Percentiles rank a stretch among this genome's conserved stretches.
These are phyloP conservation scores for Clostera curtula DNA, from an alignment of 2,888 invertebrate genomes.

Conservation along the genomic window DNA sequence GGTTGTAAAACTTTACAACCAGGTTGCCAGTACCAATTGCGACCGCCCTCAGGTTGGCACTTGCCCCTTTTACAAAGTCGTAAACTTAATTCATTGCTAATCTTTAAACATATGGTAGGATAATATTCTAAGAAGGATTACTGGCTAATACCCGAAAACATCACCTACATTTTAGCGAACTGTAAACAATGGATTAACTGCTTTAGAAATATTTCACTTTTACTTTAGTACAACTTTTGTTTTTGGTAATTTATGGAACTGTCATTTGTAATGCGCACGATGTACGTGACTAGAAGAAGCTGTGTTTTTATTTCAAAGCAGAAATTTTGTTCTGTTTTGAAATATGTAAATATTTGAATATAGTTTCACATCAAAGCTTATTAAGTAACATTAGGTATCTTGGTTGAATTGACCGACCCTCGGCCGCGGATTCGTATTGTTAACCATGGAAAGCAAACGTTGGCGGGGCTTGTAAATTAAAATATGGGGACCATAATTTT, in stretches of 20 bases:
- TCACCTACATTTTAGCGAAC: constrained; percentile 7
- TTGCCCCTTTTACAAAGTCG: constrained; percentile 22
- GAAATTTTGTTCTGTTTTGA: too few species aligned
- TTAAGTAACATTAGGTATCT: too few species aligned
- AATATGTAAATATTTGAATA: too few species aligned
- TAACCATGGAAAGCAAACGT: too few species aligned
- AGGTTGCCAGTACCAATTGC: constrained; percentile 32
- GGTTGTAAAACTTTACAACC: constrained; percentile 44
- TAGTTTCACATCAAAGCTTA: too few species aligned
- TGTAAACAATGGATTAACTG: constrained; percentile 43
- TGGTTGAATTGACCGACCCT: too few species aligned
- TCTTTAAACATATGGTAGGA: constrained; percentile 9
- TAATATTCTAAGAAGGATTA: constrained; percentile 28
- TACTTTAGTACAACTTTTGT: background rate
- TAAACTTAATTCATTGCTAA: background rate
- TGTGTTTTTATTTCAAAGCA: too few species aligned
- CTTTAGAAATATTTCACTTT: constrained; percentile 13
- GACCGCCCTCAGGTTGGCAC: constrained; percentile 29
- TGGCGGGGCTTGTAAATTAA: too few species aligned
- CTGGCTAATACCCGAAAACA: constrained; percentile 14
- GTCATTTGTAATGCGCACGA: too few species aligned
- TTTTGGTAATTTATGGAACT: too few species aligned
- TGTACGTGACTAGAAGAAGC: background rate
- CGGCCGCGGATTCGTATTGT: too few species aligned
- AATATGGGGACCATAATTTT: too few species aligned